Conservation (phyloP, 2,888 invertebrate genomes). For the Pachydiplax longipennis region DNA sequence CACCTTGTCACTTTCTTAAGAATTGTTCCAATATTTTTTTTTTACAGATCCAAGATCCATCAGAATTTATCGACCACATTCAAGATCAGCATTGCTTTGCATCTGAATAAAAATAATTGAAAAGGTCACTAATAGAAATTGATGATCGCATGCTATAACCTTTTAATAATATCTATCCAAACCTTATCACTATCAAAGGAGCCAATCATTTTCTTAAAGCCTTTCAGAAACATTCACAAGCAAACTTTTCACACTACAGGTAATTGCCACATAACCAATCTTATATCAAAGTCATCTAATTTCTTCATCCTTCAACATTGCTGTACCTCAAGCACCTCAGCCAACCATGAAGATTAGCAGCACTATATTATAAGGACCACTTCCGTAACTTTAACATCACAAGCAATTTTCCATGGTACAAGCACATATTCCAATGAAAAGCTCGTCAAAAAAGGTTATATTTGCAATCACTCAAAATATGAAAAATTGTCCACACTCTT, state of each 20-base stretch:
- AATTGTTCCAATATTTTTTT: neutral
- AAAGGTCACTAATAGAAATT: slow-evolving; percentile 20
- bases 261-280: neutral
- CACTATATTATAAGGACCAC: slow-evolving; percentile 14
- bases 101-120: slow-evolving; percentile 16
- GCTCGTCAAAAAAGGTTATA: slow-evolving; percentile 1
- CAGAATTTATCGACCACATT: neutral
- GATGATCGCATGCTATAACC: slow-evolving; percentile 10
- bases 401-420: slow-evolving; percentile 26
- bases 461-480: slow-evolving; percentile 21
- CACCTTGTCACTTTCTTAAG: slow-evolving; percentile 2
- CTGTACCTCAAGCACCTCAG: slow-evolving; percentile 9
- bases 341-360: slow-evolving; percentile 8
- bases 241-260: slow-evolving; percentile 21
- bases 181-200: slow-evolving; percentile 10
- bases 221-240: slow-evolving; percentile 33
- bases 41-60: neutral
- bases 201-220: slow-evolving; percentile 21
- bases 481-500: slow-evolving; percentile 16
- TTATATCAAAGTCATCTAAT: neutral
- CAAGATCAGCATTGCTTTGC: slow-evolving; percentile 10
- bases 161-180: slow-evolving; percentile 5
- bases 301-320: neutral
- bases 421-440: slow-evolving; percentile 39
- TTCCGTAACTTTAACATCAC: slow-evolving; percentile 17